Evolutionary conservation across 37 sponge, comb jelly and placozoan species (phyloP), one percentile per base, ranked within the genome.

Genomic region (Chondrilla cf. caribensis): DNA sequence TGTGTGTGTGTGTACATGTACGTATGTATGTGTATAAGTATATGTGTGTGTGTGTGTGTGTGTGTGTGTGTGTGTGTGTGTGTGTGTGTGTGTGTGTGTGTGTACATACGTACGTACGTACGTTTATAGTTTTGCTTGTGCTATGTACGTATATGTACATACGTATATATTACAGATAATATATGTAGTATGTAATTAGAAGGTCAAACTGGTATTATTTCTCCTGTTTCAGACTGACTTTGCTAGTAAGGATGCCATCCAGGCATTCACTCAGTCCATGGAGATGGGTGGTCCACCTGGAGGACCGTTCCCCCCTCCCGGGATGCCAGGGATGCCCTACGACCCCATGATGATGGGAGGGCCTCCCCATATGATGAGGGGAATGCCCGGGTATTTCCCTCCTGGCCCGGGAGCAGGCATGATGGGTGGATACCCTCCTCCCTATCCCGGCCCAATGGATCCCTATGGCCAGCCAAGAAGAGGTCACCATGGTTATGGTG

Each of bases 231-330:
- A 94, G 94, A 70, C 85, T 85, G 94, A 94, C 76, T 94, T 90
- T 90, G 91, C 91, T 22, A 90, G 84, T 58, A 79, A 79, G 24
- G 91, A 93, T 72, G 88, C 85, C 22, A 60, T 83, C 54, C 65
- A 65, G 17, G 90, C 90, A 2, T 93, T 93, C 79, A 83, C 84
- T 36, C 62, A 85, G 5, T 77, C 57, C 15, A 29, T 86, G 60
- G 87, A 86, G 36, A n/a, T n/a, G n/a, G n/a, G n/a, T n/a, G 37
- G 32, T 9, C 67, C 39, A 17, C 3, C 25, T n/a, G 60, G 60
- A 9, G 7, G 7, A 6, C 60, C n/a, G n/a, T n/a, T n/a, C n/a
- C n/a, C n/a, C n/a, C 57, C 28, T 17, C 31, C 31, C 33, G 19
- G 19, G 36, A 35, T 36, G 18, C 31, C 32, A 9, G 37, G 3